Conservation (phyloP, 1,140 invertebrate genomes). For the Bacillus rossius region DNA sequence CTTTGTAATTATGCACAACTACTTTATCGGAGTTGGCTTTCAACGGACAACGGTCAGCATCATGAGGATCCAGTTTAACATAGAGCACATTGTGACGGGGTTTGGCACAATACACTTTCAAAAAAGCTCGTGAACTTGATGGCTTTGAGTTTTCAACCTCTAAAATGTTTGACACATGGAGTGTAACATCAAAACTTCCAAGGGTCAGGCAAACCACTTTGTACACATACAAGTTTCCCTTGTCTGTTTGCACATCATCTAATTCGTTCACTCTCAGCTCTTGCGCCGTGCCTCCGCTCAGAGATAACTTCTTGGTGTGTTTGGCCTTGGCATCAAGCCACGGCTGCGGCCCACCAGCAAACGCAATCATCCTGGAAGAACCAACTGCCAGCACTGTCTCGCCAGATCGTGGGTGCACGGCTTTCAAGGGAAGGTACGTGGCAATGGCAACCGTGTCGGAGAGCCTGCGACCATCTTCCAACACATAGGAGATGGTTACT, state of each 20-base stretch:
- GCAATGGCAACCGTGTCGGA: constrained; percentile 59
- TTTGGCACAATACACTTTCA: constrained; percentile 44
- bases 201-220: constrained; percentile 7
- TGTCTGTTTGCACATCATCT: background rate
- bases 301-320: constrained; percentile 20
- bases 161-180: constrained; percentile 34
- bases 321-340: constrained; percentile 48
- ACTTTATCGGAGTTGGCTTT: constrained; percentile 8
- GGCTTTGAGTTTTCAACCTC: constrained; percentile 43
- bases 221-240: constrained; percentile 4
- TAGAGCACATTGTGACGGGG: constrained; percentile 25
- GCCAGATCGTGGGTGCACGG: constrained; percentile 45
- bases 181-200: background rate
- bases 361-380: constrained; percentile 49
- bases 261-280: background rate
- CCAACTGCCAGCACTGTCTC: constrained; percentile 61
- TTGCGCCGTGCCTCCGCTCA: background rate
- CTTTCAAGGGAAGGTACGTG: constrained; percentile 56
- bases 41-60: constrained; percentile 35
- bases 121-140: constrained; percentile 36
- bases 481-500: constrained; percentile 51
- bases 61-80: constrained; percentile 12
- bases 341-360: constrained; percentile 56
- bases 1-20: constrained; percentile 52
- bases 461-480: constrained; percentile 44